Evolutionary conservation across 2,888 invertebrate species (phyloP).

Genomic region (Zhuqinia jingwanae): DNA sequence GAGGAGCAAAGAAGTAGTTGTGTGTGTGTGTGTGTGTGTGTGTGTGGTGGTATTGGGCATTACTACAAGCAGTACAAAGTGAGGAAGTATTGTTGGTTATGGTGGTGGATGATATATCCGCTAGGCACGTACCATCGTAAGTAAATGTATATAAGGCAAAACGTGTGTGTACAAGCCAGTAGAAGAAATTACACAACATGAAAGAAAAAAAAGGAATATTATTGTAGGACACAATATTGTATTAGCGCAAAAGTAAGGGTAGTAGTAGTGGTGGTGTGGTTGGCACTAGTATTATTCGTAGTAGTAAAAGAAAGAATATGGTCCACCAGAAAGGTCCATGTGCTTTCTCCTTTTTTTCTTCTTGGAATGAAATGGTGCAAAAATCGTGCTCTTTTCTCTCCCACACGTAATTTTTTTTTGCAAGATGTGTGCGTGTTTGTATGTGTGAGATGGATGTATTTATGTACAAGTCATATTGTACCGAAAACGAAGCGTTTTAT

Average conservation of each 20-base stretch:
- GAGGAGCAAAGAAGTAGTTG: not conserved
- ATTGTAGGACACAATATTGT: not conserved
- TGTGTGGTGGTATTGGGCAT: no score
- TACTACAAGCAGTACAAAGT: not conserved
- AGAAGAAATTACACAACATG: not conserved
- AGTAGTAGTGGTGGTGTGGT: no score
- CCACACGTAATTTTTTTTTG: not conserved
- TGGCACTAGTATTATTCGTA: no score
- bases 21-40: no score
- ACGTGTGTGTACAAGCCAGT: slow-evolving; percentile 9
- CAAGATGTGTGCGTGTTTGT: not conserved
- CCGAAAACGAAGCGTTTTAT: not conserved
- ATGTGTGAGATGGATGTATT: no score
- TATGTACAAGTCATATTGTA: not conserved
- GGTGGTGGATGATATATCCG: no score
- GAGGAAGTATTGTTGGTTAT: not conserved
- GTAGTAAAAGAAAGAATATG: not conserved
- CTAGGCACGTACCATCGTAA: slow-evolving; percentile 31
- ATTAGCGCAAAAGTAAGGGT: not conserved
- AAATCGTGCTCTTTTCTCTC: not conserved
- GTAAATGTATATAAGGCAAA: slow-evolving; percentile 10
- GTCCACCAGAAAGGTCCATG: slow-evolving; percentile 21
- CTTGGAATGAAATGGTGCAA: not conserved
- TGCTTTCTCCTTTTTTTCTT: slow-evolving; percentile 9
- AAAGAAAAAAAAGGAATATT: not conserved